Base-by-base conservation (phyloP, 64 coral and sea anemone species). In the Cladopsammia gracilis region DNA sequence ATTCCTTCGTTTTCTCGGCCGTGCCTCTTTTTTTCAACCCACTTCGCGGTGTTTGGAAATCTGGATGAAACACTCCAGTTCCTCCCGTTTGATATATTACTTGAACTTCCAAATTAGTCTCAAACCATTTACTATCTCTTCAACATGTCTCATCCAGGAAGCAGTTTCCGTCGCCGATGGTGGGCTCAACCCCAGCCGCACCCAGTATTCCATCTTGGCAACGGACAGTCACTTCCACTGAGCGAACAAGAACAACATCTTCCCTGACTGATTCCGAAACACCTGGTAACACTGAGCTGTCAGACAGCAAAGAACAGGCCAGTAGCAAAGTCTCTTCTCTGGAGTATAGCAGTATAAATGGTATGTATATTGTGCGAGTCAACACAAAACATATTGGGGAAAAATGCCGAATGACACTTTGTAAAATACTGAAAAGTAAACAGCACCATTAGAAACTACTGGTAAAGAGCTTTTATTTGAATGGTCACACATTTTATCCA, bases 161-260 rank as follows among this genome's bases (percentile, higher is more conserved):
- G 57, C 91, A 93, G 76, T 97, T 97, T 83, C 92, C 95, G 4
- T 91, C 95, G 14, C 92, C 95, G 19, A 23, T 94, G 65, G 67
- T 94, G 4, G 83, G 89, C 20, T 96, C 95, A 5, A 97, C 95
- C 8, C 95, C 95, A 18, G 73, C 54, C 3, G 42, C 71, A n/a
- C 25, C 73, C 7, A 69, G 92, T 4, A 97, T 97, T 66, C 95
- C 95, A 18, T 79, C 92, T 3, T 97, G 95, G 95, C 95, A 97
- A 47, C 90, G 88, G 60, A 79, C 92, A 42, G 93, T 48, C 50
- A 78, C 93, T 25, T 61, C 88, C 64, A 60, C 23, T 6, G 50
- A 46, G 16, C 52, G 44, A n/a, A 12, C 73, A 47, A 83, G 49
- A 26, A 93, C 87, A 67, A 48, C 73, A 16, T 62, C 64, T 43